Conservation (phyloP, 2,113 vertebrate genomes). For the Amphiprion percula region DNA sequence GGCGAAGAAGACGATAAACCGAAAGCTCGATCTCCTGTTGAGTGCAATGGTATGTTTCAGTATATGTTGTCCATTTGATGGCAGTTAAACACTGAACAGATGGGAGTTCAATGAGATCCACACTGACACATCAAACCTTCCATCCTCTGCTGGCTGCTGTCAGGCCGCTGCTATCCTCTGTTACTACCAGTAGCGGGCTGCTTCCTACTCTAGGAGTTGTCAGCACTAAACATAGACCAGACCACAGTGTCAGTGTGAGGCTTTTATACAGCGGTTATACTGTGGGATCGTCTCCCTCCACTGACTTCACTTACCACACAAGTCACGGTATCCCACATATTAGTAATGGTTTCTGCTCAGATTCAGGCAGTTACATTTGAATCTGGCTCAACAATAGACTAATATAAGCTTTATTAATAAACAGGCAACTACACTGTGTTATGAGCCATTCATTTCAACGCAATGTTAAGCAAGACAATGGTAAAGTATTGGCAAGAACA, state of each 20-base stretch:
- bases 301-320: not conserved
- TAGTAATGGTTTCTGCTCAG: not conserved
- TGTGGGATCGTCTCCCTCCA: constrained; percentile 11
- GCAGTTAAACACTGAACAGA: constrained; percentile 24
- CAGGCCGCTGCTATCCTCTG: constrained; percentile 32
- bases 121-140: constrained; percentile 38
- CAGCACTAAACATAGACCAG: constrained; percentile 36
- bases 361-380: not conserved
- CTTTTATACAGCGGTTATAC: constrained; percentile 19
- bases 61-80: not conserved
- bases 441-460: not conserved
- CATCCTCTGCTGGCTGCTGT: constrained; percentile 22
- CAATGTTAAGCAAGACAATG: not conserved
- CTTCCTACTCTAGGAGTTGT: constrained; percentile 38
- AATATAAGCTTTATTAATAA: not conserved
- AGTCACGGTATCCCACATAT: too few species aligned
- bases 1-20: too few species aligned
- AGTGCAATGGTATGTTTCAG: not conserved
- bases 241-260: constrained; percentile 11
- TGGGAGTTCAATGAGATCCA: constrained; percentile 30
- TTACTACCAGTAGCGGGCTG: constrained; percentile 16
- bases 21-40: not conserved
- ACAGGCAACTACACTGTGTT: not conserved
- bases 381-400: not conserved
- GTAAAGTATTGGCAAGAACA: not conserved